A percentile compares a stretch with the other conserved stretches of the same genome.
Conservation (phyloP, 2,797 vertebrate genomes). For the Amphiprion clarkii region DNA sequence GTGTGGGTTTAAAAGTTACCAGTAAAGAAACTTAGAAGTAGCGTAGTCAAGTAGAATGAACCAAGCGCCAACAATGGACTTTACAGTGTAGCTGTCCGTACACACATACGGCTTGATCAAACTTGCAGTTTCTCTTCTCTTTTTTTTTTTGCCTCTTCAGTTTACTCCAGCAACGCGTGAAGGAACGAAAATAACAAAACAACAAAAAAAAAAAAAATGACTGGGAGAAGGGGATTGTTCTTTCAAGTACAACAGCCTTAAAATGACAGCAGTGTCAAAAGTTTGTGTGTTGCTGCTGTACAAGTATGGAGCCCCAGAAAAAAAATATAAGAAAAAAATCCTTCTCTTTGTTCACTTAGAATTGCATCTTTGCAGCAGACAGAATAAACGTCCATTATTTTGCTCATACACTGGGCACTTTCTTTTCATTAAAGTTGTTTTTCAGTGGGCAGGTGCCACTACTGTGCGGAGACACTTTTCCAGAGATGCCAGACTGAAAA, state of each 20-base stretch:
- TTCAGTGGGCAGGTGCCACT: constrained; percentile 26
- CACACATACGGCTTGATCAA: constrained; percentile 13
- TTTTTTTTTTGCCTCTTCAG: constrained; percentile 14
- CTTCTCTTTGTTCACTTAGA: background rate
- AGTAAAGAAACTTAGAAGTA: constrained; percentile 31
- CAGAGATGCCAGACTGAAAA: constrained; percentile 35
- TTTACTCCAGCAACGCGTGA: constrained; percentile 5
- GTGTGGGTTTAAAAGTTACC: constrained; percentile 50
- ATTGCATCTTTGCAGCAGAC: constrained; percentile 14
- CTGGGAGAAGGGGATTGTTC: background rate
- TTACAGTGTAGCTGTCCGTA: background rate
- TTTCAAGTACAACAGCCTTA: constrained; percentile 1
- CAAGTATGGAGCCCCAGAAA: constrained; percentile 6
- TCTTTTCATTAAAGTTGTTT: constrained; percentile 53
- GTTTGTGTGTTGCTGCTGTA: constrained; percentile 16
- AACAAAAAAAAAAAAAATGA: background rate
- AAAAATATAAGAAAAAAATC: background rate
- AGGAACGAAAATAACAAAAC: background rate
- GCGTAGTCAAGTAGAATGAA: constrained; percentile 34
- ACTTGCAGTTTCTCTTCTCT: constrained; percentile 13
- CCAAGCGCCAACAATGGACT: constrained; percentile 24
- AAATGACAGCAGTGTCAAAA: constrained; percentile 19
- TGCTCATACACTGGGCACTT: constrained; percentile 31
- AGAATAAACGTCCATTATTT: constrained; percentile 47
- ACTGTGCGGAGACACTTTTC: constrained; percentile 17